Evolutionary conservation across 2,797 vertebrate genomes (phyloP).

Genomic region (Bufotes viridis): DNA sequence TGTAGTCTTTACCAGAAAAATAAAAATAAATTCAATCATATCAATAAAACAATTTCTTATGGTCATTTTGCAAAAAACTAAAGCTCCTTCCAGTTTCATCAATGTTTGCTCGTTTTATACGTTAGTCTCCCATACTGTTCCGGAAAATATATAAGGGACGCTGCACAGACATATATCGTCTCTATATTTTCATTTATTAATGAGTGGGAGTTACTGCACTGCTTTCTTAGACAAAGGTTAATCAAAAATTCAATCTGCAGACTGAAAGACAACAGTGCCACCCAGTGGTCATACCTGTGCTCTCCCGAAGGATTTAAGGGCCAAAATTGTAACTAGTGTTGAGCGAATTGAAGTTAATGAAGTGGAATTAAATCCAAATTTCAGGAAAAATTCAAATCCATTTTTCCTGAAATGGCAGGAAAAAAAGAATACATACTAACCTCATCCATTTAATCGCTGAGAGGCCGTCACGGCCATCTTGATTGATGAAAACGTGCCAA

Average conservation of each 20-base stretch:
- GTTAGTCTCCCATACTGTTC: conserved; percentile 8
- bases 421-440: too few species aligned
- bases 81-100: background rate
- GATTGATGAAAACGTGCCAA: too few species aligned
- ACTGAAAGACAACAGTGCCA: conserved; percentile 35
- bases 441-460: too few species aligned
- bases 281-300: background rate
- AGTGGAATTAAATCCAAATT: too few species aligned
- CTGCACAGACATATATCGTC: conserved; percentile 3
- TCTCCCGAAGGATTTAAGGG: background rate
- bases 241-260: background rate
- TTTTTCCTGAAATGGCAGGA: too few species aligned
- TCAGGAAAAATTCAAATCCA: too few species aligned
- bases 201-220: background rate
- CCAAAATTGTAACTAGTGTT: background rate
- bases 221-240: conserved; percentile 19
- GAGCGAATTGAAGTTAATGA: too few species aligned
- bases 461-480: too few species aligned
- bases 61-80: background rate
- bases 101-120: background rate
- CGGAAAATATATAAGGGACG: background rate
- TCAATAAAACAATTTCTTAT: background rate
- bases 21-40: background rate
- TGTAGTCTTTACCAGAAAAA: background rate
- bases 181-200: conserved; percentile 37